Evolutionary conservation across 1,140 invertebrate species (phyloP).

Genomic region (Hestina assimilis): DNA sequence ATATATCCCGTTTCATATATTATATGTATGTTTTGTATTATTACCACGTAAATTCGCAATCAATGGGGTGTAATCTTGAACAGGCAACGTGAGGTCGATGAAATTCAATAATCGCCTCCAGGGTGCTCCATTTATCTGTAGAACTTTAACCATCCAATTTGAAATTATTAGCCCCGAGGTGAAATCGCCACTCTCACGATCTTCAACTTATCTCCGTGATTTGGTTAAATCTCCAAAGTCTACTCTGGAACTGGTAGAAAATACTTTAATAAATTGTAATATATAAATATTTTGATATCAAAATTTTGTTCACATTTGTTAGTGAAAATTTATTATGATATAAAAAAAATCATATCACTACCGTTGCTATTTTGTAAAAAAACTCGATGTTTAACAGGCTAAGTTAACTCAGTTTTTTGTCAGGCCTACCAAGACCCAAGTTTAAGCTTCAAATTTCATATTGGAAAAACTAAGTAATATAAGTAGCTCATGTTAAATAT

Average conservation of each 20-base stretch:
- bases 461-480: no score
- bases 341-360: no score
- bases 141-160: slow-evolving; percentile 19
- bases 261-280: neutral
- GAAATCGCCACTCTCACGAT: slow-evolving; percentile 18
- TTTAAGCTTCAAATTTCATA: no score
- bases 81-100: slow-evolving; percentile 16
- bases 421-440: no score
- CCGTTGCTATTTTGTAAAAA: no score
- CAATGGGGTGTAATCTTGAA: neutral
- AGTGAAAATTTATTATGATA: neutral
- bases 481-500: no score
- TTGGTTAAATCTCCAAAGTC: slow-evolving; percentile 1
- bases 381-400: no score
- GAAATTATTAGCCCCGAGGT: slow-evolving; percentile 18
- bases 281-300: neutral
- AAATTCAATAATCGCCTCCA: slow-evolving; percentile 21
- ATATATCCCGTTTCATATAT: neutral
- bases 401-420: no score
- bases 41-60: neutral
- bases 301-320: no score
- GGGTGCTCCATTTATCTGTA: slow-evolving; percentile 15
- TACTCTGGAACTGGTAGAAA: neutral
- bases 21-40: neutral
- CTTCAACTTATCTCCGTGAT: slow-evolving; percentile 12